Conservation (phyloP, 64 coral and sea anemone genomes). For the Montipora cactus region DNA sequence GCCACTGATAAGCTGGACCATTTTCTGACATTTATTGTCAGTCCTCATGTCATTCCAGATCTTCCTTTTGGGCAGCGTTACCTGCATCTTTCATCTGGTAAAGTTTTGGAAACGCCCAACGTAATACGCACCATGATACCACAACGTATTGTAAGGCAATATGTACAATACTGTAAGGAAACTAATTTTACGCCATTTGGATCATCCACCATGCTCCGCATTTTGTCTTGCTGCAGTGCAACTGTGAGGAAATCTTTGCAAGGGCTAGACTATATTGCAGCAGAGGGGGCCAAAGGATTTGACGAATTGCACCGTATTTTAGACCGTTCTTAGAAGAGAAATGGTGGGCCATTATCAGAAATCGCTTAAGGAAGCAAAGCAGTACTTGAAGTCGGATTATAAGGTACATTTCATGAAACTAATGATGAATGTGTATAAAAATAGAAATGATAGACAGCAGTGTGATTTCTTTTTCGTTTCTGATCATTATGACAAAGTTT, state of each 20-base stretch:
- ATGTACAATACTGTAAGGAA: neutral
- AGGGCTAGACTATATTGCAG: neutral
- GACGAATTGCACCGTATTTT: neutral
- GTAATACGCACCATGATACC: constrained; percentile 24
- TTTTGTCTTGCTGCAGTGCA: neutral
- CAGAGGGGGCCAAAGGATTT: neutral
- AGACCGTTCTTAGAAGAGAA: neutral
- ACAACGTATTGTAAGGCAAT: neutral
- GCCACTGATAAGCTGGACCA: neutral
- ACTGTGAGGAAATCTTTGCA: neutral
- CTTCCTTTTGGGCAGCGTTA: neutral
- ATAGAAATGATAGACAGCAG: neutral
- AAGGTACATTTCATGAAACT: neutral
- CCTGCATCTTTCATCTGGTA: neutral
- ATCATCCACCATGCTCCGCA: neutral
- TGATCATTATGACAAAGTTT: neutral
- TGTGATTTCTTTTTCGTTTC: neutral
- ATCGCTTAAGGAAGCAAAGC: neutral
- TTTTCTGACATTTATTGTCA: constrained; percentile 5
- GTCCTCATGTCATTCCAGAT: neutral
- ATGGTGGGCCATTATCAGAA: neutral
- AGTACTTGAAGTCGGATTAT: neutral
- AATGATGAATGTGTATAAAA: neutral
- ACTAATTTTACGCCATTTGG: neutral
- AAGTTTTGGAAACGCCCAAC: neutral